These are phyloP conservation scores for Tetragonisca angustula DNA, from an alignment of 2,888 invertebrate species.

Conservation along the genomic window DNA sequence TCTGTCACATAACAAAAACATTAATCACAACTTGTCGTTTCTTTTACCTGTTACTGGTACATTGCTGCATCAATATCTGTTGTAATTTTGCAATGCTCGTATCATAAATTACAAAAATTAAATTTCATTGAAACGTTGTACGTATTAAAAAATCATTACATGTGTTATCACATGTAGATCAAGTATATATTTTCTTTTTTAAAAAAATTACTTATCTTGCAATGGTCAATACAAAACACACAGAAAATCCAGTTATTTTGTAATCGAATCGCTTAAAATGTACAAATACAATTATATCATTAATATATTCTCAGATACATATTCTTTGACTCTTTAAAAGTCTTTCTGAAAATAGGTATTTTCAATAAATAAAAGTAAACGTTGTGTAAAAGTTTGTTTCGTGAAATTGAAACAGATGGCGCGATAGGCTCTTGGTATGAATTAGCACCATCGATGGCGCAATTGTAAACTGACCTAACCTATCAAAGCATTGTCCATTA, in stretches of 20 bases:
- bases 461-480: not conserved
- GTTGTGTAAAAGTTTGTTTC: not conserved
- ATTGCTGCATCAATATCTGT: no score
- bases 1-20: not conserved
- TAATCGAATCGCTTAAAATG: not conserved
- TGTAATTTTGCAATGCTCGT: not conserved
- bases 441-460: not conserved
- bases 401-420: conserved; percentile 11
- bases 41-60: conserved; percentile 41
- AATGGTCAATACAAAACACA: conserved; percentile 7
- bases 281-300: not conserved
- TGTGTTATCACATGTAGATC: not conserved
- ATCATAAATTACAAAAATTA: not conserved
- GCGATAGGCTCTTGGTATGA: not conserved
- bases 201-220: not conserved
- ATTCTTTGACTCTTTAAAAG: not conserved
- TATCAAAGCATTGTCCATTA: not conserved
- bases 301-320: not conserved
- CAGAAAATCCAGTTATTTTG: not conserved
- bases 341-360: not conserved
- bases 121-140: not conserved
- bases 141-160: not conserved
- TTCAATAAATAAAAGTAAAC: not conserved
- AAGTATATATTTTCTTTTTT: not conserved
- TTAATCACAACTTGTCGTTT: not conserved